Percentiles rank a stretch among this genome's conserved stretches.
Conservation (phyloP, 2,797 vertebrate genomes). For the Parotocinclus haroldoi region DNA sequence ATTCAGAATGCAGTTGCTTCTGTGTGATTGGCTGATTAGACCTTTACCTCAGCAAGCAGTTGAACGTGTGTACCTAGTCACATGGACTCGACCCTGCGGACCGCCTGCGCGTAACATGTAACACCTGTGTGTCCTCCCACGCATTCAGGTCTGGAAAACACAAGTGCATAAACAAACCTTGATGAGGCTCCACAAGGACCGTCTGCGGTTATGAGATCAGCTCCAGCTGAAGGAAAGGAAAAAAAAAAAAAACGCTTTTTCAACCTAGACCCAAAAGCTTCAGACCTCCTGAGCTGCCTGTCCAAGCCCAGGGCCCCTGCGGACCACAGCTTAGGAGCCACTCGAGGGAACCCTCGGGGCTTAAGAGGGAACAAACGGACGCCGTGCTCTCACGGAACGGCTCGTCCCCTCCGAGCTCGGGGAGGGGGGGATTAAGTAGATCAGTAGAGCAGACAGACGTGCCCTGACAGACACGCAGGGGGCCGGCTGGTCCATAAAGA, state of each 20-base stretch:
- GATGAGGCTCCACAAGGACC: constrained; percentile 10
- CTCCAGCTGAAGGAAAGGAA: constrained; percentile 11
- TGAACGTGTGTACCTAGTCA: too few relatives aligned
- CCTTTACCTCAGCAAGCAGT: too few relatives aligned
- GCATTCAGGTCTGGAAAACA: constrained; percentile 4
- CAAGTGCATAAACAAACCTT: background rate
- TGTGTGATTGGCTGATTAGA: too few relatives aligned
- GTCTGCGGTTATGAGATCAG: constrained; percentile 17
- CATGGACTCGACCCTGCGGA: background rate
- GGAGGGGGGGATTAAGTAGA: constrained; percentile 8
- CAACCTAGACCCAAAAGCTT: constrained; percentile 9
- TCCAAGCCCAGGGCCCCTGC: background rate
- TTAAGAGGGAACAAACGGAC: background rate
- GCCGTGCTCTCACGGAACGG: constrained; percentile 1
- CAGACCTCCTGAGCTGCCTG: constrained; percentile 1
- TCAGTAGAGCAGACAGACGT: background rate
- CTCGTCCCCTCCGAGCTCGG: background rate
- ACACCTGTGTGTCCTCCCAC: background rate
- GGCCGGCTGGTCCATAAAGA: background rate
- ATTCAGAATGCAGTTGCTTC: too few relatives aligned
- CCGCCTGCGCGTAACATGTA: background rate
- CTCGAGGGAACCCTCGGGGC: background rate
- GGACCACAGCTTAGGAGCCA: background rate
- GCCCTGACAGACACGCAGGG: background rate
- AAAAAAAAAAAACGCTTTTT: constrained; percentile 7